Base-by-base conservation (phyloP, 2,113 vertebrate species). In the Oreocharis arfaki region DNA sequence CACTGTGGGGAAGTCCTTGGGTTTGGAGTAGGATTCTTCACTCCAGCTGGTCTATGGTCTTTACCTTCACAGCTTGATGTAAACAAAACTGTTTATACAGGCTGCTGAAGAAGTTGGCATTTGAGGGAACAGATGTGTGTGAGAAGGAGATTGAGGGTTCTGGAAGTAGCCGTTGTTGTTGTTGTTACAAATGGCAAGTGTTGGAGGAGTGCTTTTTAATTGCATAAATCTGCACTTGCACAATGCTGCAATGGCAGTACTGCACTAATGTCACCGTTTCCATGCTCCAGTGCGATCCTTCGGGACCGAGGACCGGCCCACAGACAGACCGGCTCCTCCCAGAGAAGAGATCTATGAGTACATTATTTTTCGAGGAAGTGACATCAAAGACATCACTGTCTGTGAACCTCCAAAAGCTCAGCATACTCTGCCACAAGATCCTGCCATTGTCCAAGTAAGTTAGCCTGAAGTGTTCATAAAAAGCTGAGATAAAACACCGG, bases 281-380 rank as follows among this genome's bases (percentile, higher is more conserved):
- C 37, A 33, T 30, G 79, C 65, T 33, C 24, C 83, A 99, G 99
- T 99, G 84, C 98, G 98, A 77, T 99, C 99, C 71, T 99, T 99
- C 67, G 99, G 99, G 32, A 99, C 99, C 0, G 99, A 99, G 96
- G 99, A 99, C 59, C 98, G 99, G 12, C 99, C 98, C 75, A 99
- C 99, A 22, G 99, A 99, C 67, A 97, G 98, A 82, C 99, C 99
- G 14, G 98, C 98, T 26, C 98, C 99, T 16, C 98, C 99, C 1
- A 98, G 99, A 93, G 99, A 99, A 94, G 99, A 99, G n/a, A 97
- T 99, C 64, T 99, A 99, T 37, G 99, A 99, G 80, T 99, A 99
- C 93, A 99, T 99, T 75, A 99, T 99, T 80, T 99, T 99, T 95
- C 97, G 99, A 59, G 99, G 99, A 50, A 99, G 99, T 85, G 99